phyloP scores from a whole-genome alignment of 37 sponge, comb jelly and placozoan genomes.

The Eunapius fragilis region DNA sequence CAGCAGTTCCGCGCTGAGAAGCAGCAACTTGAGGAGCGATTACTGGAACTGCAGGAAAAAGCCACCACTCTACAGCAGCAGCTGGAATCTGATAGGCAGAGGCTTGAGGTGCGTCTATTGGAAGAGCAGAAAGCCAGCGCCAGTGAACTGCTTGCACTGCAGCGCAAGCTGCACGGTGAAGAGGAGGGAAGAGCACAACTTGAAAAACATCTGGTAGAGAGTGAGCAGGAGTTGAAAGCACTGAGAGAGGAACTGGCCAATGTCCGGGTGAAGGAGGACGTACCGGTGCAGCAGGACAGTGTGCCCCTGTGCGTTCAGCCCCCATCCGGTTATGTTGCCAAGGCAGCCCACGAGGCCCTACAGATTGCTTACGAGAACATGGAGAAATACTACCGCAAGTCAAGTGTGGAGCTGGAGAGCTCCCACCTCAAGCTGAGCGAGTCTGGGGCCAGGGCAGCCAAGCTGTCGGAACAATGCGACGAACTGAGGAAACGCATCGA shows the following conservation, averaged over 20 bases:
- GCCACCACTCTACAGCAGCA: background rate
- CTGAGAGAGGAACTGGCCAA: background rate
- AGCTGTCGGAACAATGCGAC: background rate
- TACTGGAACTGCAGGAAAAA: background rate
- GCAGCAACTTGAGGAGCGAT: background rate
- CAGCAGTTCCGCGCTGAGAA: background rate
- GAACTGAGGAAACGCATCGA: constrained; percentile 37
- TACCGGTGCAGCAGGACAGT: background rate
- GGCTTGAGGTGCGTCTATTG: background rate
- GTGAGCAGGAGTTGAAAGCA: background rate
- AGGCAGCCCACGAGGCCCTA: constrained; percentile 48
- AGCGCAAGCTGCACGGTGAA: constrained; percentile 16
- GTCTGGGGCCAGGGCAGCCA: background rate
- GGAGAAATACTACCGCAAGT: constrained; percentile 8
- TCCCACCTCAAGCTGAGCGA: background rate
- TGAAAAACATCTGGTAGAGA: background rate
- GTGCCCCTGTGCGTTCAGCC: background rate
- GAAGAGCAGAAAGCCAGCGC: background rate
- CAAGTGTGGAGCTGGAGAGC: background rate
- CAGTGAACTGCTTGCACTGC: background rate
- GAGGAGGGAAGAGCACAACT: constrained; percentile 16
- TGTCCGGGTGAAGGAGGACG: background rate
- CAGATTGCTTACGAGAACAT: constrained; percentile 44
- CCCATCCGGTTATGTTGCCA: constrained; percentile 21
- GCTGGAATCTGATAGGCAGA: background rate